phyloP scores from a whole-genome alignment of 2,113 vertebrate genomes.

The Hiodon tergisus region DNA sequence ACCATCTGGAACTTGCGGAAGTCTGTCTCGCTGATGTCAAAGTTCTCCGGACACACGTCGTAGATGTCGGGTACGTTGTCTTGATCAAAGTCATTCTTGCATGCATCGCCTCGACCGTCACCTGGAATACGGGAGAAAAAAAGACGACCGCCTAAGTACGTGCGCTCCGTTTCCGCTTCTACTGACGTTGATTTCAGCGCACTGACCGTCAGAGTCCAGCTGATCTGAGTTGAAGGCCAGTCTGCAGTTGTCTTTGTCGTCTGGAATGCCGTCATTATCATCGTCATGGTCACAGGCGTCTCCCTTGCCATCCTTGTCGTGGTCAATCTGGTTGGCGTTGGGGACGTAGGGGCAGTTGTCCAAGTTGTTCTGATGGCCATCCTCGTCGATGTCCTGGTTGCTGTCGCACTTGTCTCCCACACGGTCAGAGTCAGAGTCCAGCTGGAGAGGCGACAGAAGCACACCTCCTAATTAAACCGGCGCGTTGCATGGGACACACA shows the following conservation, averaged over 20 bases:
- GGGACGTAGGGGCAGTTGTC: slow-evolving; percentile 96
- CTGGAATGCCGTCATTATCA: slow-evolving; percentile 91
- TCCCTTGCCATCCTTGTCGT: slow-evolving; percentile 95
- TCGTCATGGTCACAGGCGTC: slow-evolving; percentile 95
- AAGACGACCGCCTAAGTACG: background rate
- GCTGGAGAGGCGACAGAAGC: slow-evolving; percentile 52
- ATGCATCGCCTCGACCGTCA: slow-evolving; percentile 89
- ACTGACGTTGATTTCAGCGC: too few species aligned
- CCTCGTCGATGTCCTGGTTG: slow-evolving; percentile 97
- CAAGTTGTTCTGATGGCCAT: slow-evolving; percentile 96
- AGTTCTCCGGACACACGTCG: slow-evolving; percentile 93
- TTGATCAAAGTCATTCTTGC: slow-evolving; percentile 45
- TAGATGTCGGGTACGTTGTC: slow-evolving; percentile 86
- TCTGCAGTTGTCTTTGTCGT: slow-evolving; percentile 92
- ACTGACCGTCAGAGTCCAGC: slow-evolving; percentile 86
- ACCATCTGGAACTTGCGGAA: slow-evolving; percentile 98
- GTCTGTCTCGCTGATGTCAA: slow-evolving; percentile 90
- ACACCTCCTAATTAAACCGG: too few species aligned
- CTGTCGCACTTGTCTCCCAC: slow-evolving; percentile 91
- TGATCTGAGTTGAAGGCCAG: slow-evolving; percentile 87
- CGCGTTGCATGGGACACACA: too few species aligned
- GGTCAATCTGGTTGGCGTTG: slow-evolving; percentile 93
- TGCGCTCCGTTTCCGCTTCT: background rate
- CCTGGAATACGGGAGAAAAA: slow-evolving; percentile 53
- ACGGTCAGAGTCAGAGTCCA: slow-evolving; percentile 91